Evolutionary conservation across 2,888 invertebrate genomes (phyloP), one percentile per base, ranked within the genome.

Genomic region (Tillus elongatus): DNA sequence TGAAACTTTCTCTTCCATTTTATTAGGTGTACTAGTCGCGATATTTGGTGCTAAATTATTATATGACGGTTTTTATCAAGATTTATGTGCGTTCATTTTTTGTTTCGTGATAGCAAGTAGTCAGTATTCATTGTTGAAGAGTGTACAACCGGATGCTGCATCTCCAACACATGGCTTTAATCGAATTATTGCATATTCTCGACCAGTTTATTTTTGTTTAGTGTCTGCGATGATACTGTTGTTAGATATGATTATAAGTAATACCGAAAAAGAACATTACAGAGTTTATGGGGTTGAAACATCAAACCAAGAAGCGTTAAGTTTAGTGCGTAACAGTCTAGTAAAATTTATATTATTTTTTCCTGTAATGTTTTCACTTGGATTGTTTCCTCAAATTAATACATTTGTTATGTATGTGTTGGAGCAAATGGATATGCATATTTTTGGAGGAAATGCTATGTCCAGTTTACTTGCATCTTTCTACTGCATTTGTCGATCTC

Each of bases 111-210:
- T 96, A 53, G 97, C 97, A 1, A 86, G 93, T 10, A 92, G 95
- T 56, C 98, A 98, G 65, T 99, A 97, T 66, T 95, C 93, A 0
- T 69, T 97, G 47, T 68, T 96, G 45, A 97, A 96, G 69, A 95
- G 95, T 49, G 98, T 98, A 1, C 98, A 98, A 59, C 98, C 98
- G 0, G 98, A 98, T 66, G 93, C 97, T 0, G 88, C 97, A 0
- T 97, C 97, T 2, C 97, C 98, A 0, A 93, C 95, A 26, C 98
- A 98, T 64, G 96, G 96, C 8, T 96, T 92, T 59, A 97, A 97
- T 63, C 81, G 89, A 53, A 81, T 93, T 53, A 91, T 95, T 24
- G 86, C 91, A 19, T 95, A 91, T 62, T 91, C 91, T 13, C 75
- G 93, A 43, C 90, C 96, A 3, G 83, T 93, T 10, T 97, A 96